Base-by-base conservation (phyloP, 2,797 vertebrate genomes). In the Arctocebus calabarensis region DNA sequence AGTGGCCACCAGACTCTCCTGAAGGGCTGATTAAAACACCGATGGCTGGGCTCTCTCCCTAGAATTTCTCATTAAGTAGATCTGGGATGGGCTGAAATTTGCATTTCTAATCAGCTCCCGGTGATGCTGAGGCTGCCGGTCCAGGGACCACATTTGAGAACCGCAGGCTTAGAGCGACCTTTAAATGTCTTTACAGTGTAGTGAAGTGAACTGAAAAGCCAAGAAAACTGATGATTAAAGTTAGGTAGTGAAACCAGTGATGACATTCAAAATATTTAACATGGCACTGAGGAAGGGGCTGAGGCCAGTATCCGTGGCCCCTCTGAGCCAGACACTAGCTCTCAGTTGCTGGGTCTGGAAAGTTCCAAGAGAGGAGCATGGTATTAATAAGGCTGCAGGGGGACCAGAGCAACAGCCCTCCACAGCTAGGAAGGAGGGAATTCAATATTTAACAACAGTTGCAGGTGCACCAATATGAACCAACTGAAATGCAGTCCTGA, bases 141-240 rank as follows among this genome's bases (percentile, higher is more conserved):
- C 9, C 59, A 32, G 34, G 85, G 48, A 90, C 75, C 45, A 86
- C 70, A 75, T 79, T 85, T 78, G 84, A 79, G 55, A 86, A 89
- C 48, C 59, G 12, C 27, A 59, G 74, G n/a, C 43, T 70, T 86
- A 83, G 34, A 85, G 25, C 34, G 85, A 75, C 57, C 43, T 84
- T 74, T 74, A 81, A 82, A 75, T 95, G 55, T 94, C 57, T 85
- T 92, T 83, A 66, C 16, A 71, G 9, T 48, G 25, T 40, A 87
- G 16, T 57, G 90, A 94, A 70, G 74, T 64, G 59, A 77, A 91
- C 32, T 32, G 27, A 95, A 95, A 68, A 92, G 78, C 66, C 92
- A 84, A 84, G 32, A 84, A 95, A 96, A 87, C 45, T 52, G 62
- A 94, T 81, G 45, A 45, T 66, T 79, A 87, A 84, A 95, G 34